Base-by-base conservation (phyloP, 2,797 vertebrate species). In the Danio albolineatus region DNA sequence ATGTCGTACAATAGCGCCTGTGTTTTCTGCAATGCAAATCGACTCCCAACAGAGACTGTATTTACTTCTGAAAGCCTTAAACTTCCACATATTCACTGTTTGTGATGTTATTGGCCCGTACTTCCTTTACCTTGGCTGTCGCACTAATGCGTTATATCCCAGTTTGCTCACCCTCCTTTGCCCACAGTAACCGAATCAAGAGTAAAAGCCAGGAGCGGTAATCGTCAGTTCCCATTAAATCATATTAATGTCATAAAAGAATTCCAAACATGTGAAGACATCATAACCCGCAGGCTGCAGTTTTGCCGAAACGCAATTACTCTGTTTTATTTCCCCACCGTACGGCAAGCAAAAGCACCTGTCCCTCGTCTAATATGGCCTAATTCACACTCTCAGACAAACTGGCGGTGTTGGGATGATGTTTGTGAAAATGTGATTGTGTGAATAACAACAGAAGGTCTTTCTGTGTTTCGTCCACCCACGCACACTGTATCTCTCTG, bases 361-460 rank as follows among this genome's bases (percentile, higher is more conserved):
- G 72, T 54, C 54, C 53, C 72, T 56, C 38, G 39, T 71, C 54
- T 81, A 53, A 69, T 69, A 69, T 70, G 65, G 57, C 28, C 66
- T 70, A 51, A 59, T 73, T 59, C 53, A 66, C 60, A 53, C 60
- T 73, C 17, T 1, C 28, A 74, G 49, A 5, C 59, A 70, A 41
- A 65, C 43, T 36, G 6, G 4, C 49, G 41, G 46, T 53, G 43
- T 21, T 36, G 49, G 10, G 61, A 66, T 76, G 71, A 66, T 78
- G 60, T 75, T 38, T 79, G 66, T 71, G 46, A 76, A 70, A 85
- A 49, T 43, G 10, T 56, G 54, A 59, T 71, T 75, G 51, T 78
- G 74, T 82, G 78, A 86, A 80, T 46, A 67, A 75, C 57, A 76
- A 71, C 80, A 67, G 44, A 84, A 77, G 46, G 53, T 69, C 66